phyloP scores from a whole-genome alignment of 2,888 invertebrate genomes.

The Xestoiulus laeticollis region DNA sequence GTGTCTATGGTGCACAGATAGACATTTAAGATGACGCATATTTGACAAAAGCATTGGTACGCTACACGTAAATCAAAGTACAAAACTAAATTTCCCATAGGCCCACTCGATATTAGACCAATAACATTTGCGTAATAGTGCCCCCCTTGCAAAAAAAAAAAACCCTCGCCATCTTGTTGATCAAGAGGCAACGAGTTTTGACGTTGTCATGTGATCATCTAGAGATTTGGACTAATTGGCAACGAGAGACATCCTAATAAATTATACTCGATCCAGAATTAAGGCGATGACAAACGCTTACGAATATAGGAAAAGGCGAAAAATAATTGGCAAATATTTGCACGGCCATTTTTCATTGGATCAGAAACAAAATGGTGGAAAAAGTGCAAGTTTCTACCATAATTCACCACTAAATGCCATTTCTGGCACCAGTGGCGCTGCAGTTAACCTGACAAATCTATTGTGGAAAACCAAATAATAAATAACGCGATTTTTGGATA shows the following conservation, averaged over 20 bases:
- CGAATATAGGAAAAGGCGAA: background rate
- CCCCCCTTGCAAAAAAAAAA: background rate
- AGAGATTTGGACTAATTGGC: slow-evolving; percentile 28
- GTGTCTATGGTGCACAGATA: background rate
- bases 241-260: background rate
- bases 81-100: slow-evolving; percentile 18
- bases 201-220: slow-evolving; percentile 9
- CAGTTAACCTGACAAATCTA: background rate
- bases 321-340: slow-evolving; percentile 23
- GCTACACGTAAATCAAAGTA: background rate
- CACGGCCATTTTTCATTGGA: background rate
- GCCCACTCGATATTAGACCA: slow-evolving; percentile 37
- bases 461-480: background rate
- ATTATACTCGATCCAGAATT: slow-evolving; percentile 3
- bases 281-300: slow-evolving; percentile 1
- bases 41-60: slow-evolving; percentile 21
- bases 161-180: slow-evolving; percentile 16
- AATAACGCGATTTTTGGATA: slow-evolving; percentile 13
- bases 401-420: background rate
- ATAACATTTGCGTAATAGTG: background rate
- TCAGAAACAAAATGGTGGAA: background rate
- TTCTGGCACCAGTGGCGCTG: slow-evolving; percentile 1
- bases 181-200: background rate
- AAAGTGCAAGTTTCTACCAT: background rate
- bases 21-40: background rate